phyloP scores from a whole-genome alignment of 2,113 vertebrate species.

The Ammodytes marinus region DNA sequence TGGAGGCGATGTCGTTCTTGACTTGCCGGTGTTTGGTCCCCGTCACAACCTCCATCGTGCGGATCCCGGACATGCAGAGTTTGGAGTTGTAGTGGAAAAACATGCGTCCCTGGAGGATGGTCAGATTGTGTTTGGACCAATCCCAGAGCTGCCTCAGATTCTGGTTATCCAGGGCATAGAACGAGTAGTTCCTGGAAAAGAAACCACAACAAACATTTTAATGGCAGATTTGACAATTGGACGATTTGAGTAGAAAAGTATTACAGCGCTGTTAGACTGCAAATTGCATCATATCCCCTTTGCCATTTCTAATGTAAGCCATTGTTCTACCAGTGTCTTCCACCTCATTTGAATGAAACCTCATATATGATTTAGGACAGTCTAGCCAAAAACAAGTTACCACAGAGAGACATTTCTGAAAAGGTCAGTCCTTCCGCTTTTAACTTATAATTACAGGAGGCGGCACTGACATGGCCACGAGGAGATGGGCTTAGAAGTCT shows the following conservation, averaged over 20 bases:
- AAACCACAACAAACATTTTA: slow-evolving; percentile 14
- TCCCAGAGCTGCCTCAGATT: slow-evolving; percentile 98
- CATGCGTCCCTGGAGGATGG: slow-evolving; percentile 91
- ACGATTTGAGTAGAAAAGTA: slow-evolving; percentile 14
- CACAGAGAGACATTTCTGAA: slow-evolving; percentile 62
- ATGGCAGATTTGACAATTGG: slow-evolving; percentile 19
- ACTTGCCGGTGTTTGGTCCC: slow-evolving; percentile 91
- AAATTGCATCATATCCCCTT: slow-evolving; percentile 33
- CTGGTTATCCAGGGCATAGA: slow-evolving; percentile 97
- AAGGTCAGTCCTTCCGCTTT: slow-evolving; percentile 71
- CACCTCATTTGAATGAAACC: slow-evolving; percentile 40
- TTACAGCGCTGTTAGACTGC: slow-evolving; percentile 31
- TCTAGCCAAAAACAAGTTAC: slow-evolving; percentile 55
- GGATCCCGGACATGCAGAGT: slow-evolving; percentile 94
- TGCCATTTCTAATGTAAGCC: slow-evolving; percentile 21
- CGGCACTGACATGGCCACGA: slow-evolving; percentile 49
- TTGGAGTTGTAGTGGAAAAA: slow-evolving; percentile 98
- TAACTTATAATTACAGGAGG: slow-evolving; percentile 79
- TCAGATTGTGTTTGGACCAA: slow-evolving; percentile 97
- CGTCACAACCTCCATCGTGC: slow-evolving; percentile 93
- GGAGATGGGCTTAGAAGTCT: slow-evolving; percentile 26
- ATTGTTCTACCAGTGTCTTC: slow-evolving; percentile 40
- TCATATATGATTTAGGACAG: slow-evolving; percentile 57
- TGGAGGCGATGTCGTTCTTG: slow-evolving; percentile 91
- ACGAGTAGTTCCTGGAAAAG: slow-evolving; percentile 91